phyloP scores from a whole-genome alignment of 2,113 vertebrate genomes.

The Dromas ardeola region DNA sequence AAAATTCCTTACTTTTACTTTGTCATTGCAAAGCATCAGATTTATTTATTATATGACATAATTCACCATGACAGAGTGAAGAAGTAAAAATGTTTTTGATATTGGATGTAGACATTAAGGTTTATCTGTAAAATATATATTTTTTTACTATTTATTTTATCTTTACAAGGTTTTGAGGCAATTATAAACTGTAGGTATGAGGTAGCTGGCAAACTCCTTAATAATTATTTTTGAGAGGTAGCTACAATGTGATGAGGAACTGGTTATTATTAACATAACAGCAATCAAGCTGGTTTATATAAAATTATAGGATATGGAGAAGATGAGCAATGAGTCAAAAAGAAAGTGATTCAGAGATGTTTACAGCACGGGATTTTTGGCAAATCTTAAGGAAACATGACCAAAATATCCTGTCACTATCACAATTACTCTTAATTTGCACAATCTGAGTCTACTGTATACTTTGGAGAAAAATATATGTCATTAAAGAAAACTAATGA shows the following conservation, averaged over 20 bases:
- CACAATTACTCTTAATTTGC: constrained; percentile 40
- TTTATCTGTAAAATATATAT: background rate
- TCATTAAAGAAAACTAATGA: constrained; percentile 40
- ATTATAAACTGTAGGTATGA: background rate
- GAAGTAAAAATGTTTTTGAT: background rate
- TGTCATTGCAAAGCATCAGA: background rate
- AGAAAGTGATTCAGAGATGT: background rate
- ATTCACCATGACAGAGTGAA: background rate
- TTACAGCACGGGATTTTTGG: background rate
- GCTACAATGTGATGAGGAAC: background rate
- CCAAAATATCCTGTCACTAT: background rate
- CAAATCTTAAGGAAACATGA: background rate
- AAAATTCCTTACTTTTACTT: background rate
- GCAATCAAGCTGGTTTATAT: background rate
- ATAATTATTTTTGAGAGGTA: background rate
- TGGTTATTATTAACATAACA: background rate
- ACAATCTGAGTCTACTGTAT: background rate
- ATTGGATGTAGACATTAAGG: background rate
- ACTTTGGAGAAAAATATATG: constrained; percentile 20
- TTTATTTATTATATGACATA: background rate
- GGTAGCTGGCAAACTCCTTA: background rate
- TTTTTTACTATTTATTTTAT: background rate
- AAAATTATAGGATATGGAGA: background rate
- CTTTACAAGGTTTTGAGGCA: background rate
- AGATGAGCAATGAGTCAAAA: background rate